Percentiles rank a stretch among this genome's conserved stretches.
phyloP scores from a whole-genome alignment of 1,140 invertebrate species.

The Samia ricini region DNA sequence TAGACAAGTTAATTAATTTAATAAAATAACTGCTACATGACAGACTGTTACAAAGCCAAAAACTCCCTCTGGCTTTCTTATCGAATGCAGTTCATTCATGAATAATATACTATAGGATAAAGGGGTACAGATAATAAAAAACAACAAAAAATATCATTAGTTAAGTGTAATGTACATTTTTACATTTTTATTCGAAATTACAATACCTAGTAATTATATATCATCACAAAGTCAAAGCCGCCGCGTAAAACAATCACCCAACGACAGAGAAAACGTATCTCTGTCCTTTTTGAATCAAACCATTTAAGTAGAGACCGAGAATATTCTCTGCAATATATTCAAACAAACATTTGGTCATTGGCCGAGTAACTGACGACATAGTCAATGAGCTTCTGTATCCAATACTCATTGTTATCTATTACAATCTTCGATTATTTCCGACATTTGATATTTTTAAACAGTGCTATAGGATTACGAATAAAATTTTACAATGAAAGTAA shows the following conservation, averaged over 20 bases:
- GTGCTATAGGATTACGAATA: too few relatives aligned
- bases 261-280: not conserved
- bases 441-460: too few relatives aligned
- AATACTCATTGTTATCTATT: too few relatives aligned
- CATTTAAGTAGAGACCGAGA: not conserved
- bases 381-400: not conserved
- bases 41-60: too few relatives aligned
- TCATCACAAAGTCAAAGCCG: constrained; percentile 19
- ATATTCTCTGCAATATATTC: not conserved
- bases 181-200: constrained; percentile 27
- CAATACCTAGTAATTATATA: constrained; percentile 13
- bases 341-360: not conserved
- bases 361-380: not conserved
- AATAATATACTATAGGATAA: not conserved
- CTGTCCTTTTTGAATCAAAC: not conserved
- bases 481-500: too few relatives aligned
- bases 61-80: too few relatives aligned
- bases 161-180: constrained; percentile 21
- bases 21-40: too few relatives aligned
- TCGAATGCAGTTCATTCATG: too few relatives aligned
- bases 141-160: not conserved
- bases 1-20: too few relatives aligned
- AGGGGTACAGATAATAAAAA: not conserved
- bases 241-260: not conserved
- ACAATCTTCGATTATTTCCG: not conserved